Conservation (phyloP, 2,113 vertebrate species). For the Tychaedon coryphoeus region DNA sequence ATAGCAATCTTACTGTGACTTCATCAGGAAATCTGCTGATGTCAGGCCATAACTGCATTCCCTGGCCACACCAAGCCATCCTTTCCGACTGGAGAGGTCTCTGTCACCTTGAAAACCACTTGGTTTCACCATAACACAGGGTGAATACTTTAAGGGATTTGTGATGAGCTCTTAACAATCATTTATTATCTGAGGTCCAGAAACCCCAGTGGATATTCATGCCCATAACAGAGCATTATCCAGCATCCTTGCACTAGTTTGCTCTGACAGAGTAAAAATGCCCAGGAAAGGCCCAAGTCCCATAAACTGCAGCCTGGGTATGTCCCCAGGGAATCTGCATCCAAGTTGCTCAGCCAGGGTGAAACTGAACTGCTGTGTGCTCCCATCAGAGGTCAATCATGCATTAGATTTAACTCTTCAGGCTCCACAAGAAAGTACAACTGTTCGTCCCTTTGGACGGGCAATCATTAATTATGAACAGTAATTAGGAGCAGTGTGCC, state of each 20-base stretch:
- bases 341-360: neutral
- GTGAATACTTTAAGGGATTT: neutral
- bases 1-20: slow-evolving; percentile 29
- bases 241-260: neutral
- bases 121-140: neutral
- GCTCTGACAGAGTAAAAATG: neutral
- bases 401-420: neutral
- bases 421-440: neutral
- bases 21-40: slow-evolving; percentile 55
- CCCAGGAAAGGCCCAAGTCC: neutral
- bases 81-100: neutral
- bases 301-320: neutral
- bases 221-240: neutral
- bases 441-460: neutral
- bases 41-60: neutral
- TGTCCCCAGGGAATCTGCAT: neutral
- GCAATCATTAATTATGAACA: neutral
- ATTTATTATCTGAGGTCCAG: neutral
- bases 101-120: neutral
- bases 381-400: fast-evolving
- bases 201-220: neutral
- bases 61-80: neutral
- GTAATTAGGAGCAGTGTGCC: neutral
- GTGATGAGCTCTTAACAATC: neutral
- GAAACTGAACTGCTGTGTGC: neutral